Base-by-base conservation (phyloP, 2,888 invertebrate species). In the Leptogaster cylindrica region DNA sequence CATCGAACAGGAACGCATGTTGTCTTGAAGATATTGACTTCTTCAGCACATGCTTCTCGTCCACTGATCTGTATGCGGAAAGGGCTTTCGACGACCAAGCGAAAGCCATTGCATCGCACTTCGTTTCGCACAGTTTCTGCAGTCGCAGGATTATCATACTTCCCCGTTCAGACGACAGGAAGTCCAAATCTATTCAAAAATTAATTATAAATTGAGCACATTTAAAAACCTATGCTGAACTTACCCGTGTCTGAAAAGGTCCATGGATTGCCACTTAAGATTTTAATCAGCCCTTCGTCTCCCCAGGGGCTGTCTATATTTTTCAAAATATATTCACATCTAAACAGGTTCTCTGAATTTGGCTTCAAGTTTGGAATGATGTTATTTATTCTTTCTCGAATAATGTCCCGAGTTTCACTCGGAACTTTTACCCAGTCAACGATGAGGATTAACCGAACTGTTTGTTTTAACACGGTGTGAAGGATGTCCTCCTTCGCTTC, bases 31-130 rank as follows among this genome's bases (percentile, higher is more conserved):
- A 79, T 18, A 80, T 79, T 72, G 78, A 78, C 67, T 80, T 74
- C 65, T 73, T 71, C 2, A 71, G 23, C 14, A 36, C n/a, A 55
- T 70, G 69, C 2, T 64, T 36, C n/a, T 18, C n/a, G 10, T 41
- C 33, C 1, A 68, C 65, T 6, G 12, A n/a, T 68, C 78, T 76
- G 65, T 80, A 76, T 67, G 78, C 82, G 65, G 75, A 76, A 73
- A 81, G 76, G 58, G 79, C 81, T 65, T 85, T 84, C 46, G 84
- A 83, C 41, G 84, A 84, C 73, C 87, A 81, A 76, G 84, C 84
- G 65, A 86, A 79, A 68, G 87, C 87, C 71, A 87, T 79, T 76
- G 86, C 85, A 79, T 86, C 85, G 78, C 86, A 86, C 73, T 84
- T 83, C 70, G 84, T 84, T 77, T 86, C 85, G 75, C 85, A 84